phyloP scores from a whole-genome alignment of 2,888 invertebrate genomes.

The Ceramica pisi region DNA sequence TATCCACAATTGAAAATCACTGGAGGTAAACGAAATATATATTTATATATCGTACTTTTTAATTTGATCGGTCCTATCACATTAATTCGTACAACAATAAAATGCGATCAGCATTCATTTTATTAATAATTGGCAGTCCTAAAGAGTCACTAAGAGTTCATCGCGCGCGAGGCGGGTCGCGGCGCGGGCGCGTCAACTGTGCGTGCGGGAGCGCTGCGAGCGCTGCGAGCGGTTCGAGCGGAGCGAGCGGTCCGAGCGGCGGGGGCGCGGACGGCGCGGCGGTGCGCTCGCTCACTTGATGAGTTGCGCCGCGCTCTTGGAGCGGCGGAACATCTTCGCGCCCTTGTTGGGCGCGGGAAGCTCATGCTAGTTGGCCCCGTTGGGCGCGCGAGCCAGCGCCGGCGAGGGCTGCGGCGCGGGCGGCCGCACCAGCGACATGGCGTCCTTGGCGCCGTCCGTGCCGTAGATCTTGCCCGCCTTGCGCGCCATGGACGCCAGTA shows the following conservation, averaged over 20 bases:
- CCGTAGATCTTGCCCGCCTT: constrained; percentile 99
- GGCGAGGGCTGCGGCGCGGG: constrained; percentile 83
- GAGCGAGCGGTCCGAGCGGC: constrained; percentile 7
- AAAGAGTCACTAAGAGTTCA: constrained; percentile 78
- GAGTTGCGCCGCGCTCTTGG: constrained; percentile 90
- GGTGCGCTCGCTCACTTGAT: constrained; percentile 82
- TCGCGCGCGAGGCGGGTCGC: constrained; percentile 31
- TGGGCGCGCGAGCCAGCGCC: constrained; percentile 87
- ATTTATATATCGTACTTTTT: constrained; percentile 78
- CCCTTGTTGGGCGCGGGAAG: constrained; percentile 86
- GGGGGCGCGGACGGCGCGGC: constrained; percentile 11
- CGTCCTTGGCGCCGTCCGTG: constrained; percentile 91
- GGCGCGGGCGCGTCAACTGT: constrained; percentile 40
- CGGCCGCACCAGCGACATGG: constrained; percentile 87
- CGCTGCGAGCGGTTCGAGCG: constrained; percentile 13
- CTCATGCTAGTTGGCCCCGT: constrained; percentile 90
- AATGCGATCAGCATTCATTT: constrained; percentile 82
- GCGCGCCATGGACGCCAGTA: constrained; percentile 98
- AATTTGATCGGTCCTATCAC: constrained; percentile 84
- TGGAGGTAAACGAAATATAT: constrained; percentile 78
- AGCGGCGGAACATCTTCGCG: constrained; percentile 91
- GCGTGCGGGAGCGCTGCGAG: constrained; percentile 16
- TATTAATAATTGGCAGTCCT: constrained; percentile 86
- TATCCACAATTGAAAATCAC: constrained; percentile 79
- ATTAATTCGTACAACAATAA: constrained; percentile 85